Percentiles rank a stretch among this genome's conserved stretches.
phyloP scores from a whole-genome alignment of 2,797 vertebrate species.

The Micrastur ruficollis region DNA sequence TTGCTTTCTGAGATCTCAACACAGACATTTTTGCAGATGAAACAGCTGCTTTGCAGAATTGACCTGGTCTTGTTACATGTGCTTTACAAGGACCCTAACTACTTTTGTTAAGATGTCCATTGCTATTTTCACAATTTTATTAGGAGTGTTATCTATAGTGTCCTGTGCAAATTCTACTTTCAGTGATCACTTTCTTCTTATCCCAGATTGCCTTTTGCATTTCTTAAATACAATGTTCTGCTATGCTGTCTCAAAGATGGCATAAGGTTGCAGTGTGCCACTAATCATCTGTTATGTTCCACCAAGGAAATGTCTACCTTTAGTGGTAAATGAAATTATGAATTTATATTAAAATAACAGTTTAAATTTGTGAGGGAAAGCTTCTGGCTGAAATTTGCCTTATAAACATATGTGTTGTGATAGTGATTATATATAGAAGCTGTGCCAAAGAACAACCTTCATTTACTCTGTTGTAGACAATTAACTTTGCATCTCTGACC shows the following conservation, averaged over 20 bases:
- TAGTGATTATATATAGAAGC: background rate
- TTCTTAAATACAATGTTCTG: background rate
- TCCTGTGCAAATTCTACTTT: background rate
- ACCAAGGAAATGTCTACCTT: background rate
- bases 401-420: background rate
- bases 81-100: background rate
- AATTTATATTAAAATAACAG: background rate
- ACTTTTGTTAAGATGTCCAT: background rate
- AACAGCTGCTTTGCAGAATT: background rate
- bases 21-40: background rate
- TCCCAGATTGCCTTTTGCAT: background rate
- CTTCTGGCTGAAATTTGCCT: background rate
- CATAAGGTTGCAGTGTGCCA: background rate
- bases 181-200: background rate
- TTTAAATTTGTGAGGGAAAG: background rate
- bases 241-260: background rate
- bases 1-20: background rate
- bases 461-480: slow-evolving; percentile 18
- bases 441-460: slow-evolving; percentile 6
- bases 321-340: background rate
- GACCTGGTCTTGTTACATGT: background rate
- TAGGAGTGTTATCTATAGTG: background rate
- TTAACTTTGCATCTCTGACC: slow-evolving; percentile 56
- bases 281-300: background rate
- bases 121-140: background rate